phyloP scores from a whole-genome alignment of 1,140 invertebrate species.

The Orius insidiosus region DNA sequence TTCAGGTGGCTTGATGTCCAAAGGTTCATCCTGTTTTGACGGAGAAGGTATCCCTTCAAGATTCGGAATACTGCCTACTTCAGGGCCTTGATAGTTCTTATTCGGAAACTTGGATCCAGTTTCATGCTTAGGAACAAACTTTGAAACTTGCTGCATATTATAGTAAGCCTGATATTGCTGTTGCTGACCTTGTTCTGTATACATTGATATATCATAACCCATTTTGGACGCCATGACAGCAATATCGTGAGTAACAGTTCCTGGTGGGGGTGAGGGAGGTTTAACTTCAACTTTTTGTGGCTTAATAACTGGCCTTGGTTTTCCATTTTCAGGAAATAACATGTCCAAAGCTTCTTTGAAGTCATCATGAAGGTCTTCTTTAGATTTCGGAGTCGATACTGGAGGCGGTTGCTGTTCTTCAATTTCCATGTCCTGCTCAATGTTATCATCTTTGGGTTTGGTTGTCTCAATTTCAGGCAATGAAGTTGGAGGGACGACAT shows the following conservation, averaged over 20 bases:
- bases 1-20: background rate
- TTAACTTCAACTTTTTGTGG: too few relatives aligned
- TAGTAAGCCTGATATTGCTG: background rate
- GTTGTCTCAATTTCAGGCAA: background rate
- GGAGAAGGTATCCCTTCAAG: too few relatives aligned
- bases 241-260: too few relatives aligned
- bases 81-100: too few relatives aligned
- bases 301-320: too few relatives aligned
- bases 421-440: slow-evolving; percentile 17
- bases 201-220: too few relatives aligned
- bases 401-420: slow-evolving; percentile 11
- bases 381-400: background rate
- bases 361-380: slow-evolving; percentile 15
- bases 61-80: too few relatives aligned
- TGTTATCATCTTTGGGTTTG: slow-evolving; percentile 7
- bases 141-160: too few relatives aligned
- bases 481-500: background rate
- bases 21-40: background rate
- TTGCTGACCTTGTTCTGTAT: background rate
- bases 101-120: too few relatives aligned
- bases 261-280: too few relatives aligned
- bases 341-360: slow-evolving; percentile 17
- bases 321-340: slow-evolving; percentile 15
- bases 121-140: too few relatives aligned
- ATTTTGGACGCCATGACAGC: too few relatives aligned